Conservation (phyloP, 2,797 vertebrate genomes). For the Poeciliopsis turneri region DNA sequence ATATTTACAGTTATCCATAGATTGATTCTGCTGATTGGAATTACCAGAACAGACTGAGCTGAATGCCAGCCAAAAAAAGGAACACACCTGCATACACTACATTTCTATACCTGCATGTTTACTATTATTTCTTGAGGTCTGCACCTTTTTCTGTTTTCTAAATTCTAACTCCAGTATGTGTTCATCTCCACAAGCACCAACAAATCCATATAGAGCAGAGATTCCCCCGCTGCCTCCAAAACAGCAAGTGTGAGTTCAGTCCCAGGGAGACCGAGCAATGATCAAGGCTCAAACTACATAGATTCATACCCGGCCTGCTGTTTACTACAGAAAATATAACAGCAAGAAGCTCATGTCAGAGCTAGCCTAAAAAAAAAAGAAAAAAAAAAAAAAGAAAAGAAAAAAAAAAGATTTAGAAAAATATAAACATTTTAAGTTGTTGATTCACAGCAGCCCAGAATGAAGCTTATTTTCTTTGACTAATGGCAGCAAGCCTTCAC, state of each 20-base stretch:
- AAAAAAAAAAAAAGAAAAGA: not conserved
- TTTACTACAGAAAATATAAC: slow-evolving; percentile 23
- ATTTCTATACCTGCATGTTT: not conserved
- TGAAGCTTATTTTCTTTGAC: slow-evolving; percentile 25
- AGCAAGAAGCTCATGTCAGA: slow-evolving; percentile 13
- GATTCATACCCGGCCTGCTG: slow-evolving; percentile 18
- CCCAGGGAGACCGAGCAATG: slow-evolving; percentile 15
- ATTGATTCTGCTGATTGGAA: not conserved
- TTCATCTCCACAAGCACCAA: slow-evolving; percentile 56
- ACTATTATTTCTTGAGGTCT: slow-evolving; percentile 28
- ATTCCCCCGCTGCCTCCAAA: slow-evolving; percentile 48
- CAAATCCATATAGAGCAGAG: slow-evolving; percentile 46
- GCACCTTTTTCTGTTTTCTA: slow-evolving; percentile 32
- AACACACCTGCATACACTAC: not conserved
- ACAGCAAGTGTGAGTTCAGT: slow-evolving; percentile 36
- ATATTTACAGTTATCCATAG: not conserved
- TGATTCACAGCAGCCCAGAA: slow-evolving; percentile 12
- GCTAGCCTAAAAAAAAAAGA: not conserved
- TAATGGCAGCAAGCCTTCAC: slow-evolving; percentile 19
- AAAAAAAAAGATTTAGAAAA: slow-evolving; percentile 14
- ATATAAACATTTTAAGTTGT: slow-evolving; percentile 19
- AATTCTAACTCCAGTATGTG: slow-evolving; percentile 17
- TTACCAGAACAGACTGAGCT: not conserved
- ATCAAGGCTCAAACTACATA: slow-evolving; percentile 32
- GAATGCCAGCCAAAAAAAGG: slow-evolving; percentile 21